phyloP scores from a whole-genome alignment of 2,888 invertebrate species.

The Rhagonycha lutea region DNA sequence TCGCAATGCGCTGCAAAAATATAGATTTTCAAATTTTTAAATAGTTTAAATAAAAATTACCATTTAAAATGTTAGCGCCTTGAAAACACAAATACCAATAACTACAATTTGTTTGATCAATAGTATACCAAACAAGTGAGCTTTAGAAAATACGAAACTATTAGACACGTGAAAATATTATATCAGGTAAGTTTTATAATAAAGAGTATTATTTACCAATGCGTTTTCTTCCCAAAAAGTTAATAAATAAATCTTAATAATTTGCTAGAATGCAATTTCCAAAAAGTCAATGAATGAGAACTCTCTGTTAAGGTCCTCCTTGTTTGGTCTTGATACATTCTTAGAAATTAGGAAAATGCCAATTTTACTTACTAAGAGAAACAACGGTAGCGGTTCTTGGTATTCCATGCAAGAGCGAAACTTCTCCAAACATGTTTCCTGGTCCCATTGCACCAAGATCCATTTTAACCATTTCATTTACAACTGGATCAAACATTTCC shows the following conservation, averaged over 20 bases:
- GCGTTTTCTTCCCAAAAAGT: too few species aligned
- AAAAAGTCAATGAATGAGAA: too few species aligned
- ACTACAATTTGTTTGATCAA: not conserved
- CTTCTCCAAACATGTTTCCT: slow-evolving; percentile 71
- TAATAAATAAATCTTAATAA: too few species aligned
- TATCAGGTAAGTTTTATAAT: too few species aligned
- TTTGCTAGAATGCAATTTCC: too few species aligned
- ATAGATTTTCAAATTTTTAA: not conserved
- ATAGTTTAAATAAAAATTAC: not conserved
- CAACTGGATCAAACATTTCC: slow-evolving; percentile 58
- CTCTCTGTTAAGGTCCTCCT: too few species aligned
- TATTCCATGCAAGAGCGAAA: slow-evolving; percentile 65
- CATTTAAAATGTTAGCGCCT: not conserved
- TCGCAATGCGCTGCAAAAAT: slow-evolving; percentile 61
- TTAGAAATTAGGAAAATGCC: not conserved
- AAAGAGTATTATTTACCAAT: too few species aligned
- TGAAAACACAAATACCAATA: not conserved
- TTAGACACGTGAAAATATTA: too few species aligned
- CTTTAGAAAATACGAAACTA: too few species aligned
- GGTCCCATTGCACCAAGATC: slow-evolving; percentile 59
- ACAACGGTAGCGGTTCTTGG: slow-evolving; percentile 65
- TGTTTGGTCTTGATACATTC: too few species aligned
- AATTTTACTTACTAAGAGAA: slow-evolving; percentile 55
- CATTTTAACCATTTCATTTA: slow-evolving; percentile 55
- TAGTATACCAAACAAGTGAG: not conserved